Percentiles rank a stretch among this genome's conserved stretches.
phyloP scores from a whole-genome alignment of 2,797 vertebrate species.

The Darevskia mixta region DNA sequence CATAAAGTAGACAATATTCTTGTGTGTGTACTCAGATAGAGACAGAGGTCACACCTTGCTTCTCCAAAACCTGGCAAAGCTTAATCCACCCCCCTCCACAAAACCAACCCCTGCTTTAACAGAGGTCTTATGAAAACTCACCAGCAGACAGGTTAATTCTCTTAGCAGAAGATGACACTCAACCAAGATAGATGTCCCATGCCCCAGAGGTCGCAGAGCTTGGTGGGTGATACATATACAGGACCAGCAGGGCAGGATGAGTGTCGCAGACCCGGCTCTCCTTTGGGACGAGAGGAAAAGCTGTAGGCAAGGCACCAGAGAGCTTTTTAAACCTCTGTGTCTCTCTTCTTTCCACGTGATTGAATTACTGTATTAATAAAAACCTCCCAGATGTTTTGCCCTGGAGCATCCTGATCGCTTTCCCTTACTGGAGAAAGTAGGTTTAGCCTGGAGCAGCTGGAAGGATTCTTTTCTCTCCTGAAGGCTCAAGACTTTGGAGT shows the following conservation, averaged over 20 bases:
- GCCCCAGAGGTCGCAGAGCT: neutral
- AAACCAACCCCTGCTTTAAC: neutral
- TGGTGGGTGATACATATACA: neutral
- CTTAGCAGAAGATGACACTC: conserved; percentile 28
- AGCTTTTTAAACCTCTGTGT: conserved; percentile 84
- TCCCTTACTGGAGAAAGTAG: conserved; percentile 57
- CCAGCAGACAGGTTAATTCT: conserved; percentile 16
- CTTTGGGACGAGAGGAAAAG: conserved; percentile 73
- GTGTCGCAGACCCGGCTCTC: neutral
- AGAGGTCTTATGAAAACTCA: conserved; percentile 59
- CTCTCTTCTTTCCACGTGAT: conserved; percentile 85
- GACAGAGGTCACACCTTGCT: fast-evolving
- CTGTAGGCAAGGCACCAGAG: conserved; percentile 73
- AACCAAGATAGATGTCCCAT: conserved; percentile 58
- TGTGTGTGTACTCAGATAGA: too few species aligned
- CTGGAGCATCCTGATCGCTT: conserved; percentile 54
- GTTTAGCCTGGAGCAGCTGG: conserved; percentile 19
- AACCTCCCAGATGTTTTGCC: conserved; percentile 62
- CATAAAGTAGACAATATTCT: too few species aligned
- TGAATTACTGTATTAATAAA: conserved; percentile 76
- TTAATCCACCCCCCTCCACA: neutral
- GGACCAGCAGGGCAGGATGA: neutral
- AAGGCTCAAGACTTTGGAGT: conserved; percentile 33
- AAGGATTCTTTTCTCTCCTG: neutral
- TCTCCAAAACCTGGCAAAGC: fast-evolving